Evolutionary conservation across 2,113 vertebrate species (phyloP), one percentile per base, ranked within the genome.

Genomic region (Malurus melanocephalus): DNA sequence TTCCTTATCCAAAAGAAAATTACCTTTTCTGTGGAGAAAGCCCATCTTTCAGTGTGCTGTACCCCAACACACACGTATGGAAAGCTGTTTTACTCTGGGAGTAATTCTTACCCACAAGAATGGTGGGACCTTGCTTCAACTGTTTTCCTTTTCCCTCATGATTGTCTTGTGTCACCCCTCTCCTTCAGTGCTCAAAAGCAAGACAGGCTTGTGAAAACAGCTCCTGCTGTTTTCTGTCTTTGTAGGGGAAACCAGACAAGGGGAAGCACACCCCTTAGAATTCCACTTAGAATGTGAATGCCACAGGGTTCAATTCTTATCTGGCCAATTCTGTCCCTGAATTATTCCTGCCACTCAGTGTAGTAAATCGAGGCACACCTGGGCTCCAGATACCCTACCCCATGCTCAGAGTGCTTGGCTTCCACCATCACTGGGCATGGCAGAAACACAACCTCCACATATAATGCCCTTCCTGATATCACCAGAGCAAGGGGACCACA

Each of bases 371-470:
- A 45, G 80, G 21, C 33, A 11, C 24, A 48, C 38, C 9, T 69
- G 75, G 52, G n/a, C 77, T 77, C 65, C 65, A 21, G 2, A 2
- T 72, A 16, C 11, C 33, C 62, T 33, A 4, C 30, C 64, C 43
- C 7, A 1, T 40, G n/a, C 51, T 69, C 60, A 11, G 40, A 28
- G 24, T 19, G 16, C 52, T 67, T 2, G 0, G 12, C 61, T 76
- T 38, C 68, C 38, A n/a, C n/a, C 48, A 43, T 62, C 0, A 0
- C 48, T 2, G 7, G 55, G 27, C 42, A 33, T 3, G 40, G 77
- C 42, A 61, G 74, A 42, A 55, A 45, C 51, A 48, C 59, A 80
- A 7, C 56, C 69, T 76, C 74, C n/a, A 40, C 46, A 48, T 14
- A 23, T 6, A 48, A 92, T 88, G 22, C 40, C 43, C 48, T 67